Base-by-base conservation (phyloP, 1,140 invertebrate species). In the Samia ricini region DNA sequence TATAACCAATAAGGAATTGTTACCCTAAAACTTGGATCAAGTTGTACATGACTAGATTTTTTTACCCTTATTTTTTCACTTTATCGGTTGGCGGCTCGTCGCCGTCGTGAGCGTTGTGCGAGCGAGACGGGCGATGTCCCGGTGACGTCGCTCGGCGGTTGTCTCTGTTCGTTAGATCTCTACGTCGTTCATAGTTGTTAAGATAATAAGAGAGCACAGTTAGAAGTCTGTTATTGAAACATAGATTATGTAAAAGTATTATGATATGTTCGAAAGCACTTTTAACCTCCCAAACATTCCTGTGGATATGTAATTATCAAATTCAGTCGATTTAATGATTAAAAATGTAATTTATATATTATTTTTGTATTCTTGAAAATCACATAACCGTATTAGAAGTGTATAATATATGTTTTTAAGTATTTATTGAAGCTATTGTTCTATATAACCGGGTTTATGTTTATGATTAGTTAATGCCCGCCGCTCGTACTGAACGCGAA, bases 21-120 rank as follows among this genome's bases (percentile, higher is more conserved):
- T 56, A 33, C 33, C 48, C 18, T 19, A 50, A 18, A 49, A 48
- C 55, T 29, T 61, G 51, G 24, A 19, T 24, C n/a, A 19, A 51
- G 21, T 62, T 51, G 26, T 48, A 51, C 36, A 29, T 57, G 36
- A 62, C 52, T 57, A 52, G 60, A 36, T 66, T 70, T 64, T n/a
- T 68, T 69, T 71, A 54, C 51, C 21, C 51, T 56, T 56, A 56
- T 36, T 56, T 36, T 29, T 56, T 36, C 55, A 29, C 55, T 36
- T 4, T 36, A 19, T 56, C 5, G 15, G 24, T 54, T 22, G 33
- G 33, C 33, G 33, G 51, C 10, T 20, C 49, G 51, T 54, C 51
- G 21, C 4, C 7, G 20, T 10, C 2, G 12, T 8, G 51, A 3
- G 6, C 21, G 51, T 54, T 18, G 51, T 7, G 23, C 20, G 51